A percentile compares a stretch with the other conserved stretches of the same genome.
Conservation (phyloP, 2,113 vertebrate genomes). For the Calidris pygmaea region DNA sequence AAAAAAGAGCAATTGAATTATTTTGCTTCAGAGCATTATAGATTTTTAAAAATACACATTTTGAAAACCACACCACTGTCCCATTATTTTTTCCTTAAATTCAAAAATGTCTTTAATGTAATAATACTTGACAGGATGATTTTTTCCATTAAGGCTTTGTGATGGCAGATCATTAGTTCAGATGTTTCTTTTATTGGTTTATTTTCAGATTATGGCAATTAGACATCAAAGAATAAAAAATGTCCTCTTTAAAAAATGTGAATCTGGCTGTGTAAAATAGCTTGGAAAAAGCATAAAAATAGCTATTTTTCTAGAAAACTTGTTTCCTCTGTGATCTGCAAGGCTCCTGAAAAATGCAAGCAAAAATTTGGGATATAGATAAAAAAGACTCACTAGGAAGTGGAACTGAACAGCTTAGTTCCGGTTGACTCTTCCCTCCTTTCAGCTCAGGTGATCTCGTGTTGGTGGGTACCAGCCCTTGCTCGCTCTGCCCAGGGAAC, state of each 20-base stretch:
- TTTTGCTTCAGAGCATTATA: neutral
- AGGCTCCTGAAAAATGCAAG: neutral
- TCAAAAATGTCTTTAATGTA: neutral
- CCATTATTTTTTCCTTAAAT: neutral
- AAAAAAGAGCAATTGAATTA: neutral
- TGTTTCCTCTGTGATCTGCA: neutral
- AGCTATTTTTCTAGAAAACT: neutral
- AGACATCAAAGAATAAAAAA: neutral
- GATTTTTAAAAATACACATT: neutral
- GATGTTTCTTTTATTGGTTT: slow-evolving; percentile 5
- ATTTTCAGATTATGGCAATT: neutral
- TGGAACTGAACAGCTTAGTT: neutral
- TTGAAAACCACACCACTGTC: neutral
- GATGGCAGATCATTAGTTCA: neutral
- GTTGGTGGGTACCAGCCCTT: neutral
- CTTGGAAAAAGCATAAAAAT: neutral
- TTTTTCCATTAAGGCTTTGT: neutral
- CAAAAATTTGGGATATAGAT: neutral
- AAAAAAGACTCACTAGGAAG: neutral
- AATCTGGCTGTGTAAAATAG: neutral
- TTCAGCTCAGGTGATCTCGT: rapidly evolving
- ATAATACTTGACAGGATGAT: neutral
- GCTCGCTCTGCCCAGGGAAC: rapidly evolving
- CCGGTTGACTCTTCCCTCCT: neutral
- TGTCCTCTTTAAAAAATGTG: neutral